These are phyloP conservation scores for Tiliacea aurago DNA, from an alignment of 2,888 invertebrate genomes.

Conservation along the genomic window DNA sequence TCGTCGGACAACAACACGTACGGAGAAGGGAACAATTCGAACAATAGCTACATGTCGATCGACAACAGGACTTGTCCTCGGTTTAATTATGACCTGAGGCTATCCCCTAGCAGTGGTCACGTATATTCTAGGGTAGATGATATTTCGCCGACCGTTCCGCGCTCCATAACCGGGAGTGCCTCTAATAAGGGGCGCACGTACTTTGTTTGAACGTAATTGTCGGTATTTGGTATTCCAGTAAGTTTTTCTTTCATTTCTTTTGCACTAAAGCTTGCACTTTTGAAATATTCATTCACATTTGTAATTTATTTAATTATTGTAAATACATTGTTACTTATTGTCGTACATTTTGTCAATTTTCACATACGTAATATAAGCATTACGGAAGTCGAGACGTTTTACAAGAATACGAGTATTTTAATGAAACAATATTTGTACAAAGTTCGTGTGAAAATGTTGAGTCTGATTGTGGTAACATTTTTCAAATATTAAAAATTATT, in stretches of 20 bases:
- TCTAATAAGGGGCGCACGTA: conserved; percentile 87
- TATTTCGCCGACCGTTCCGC: conserved; percentile 86
- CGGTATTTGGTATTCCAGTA: conserved; percentile 63
- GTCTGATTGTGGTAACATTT: conserved; percentile 84
- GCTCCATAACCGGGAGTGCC: conserved; percentile 80
- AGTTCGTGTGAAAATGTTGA: conserved; percentile 84
- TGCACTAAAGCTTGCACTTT: conserved; percentile 73
- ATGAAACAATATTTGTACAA: conserved; percentile 85
- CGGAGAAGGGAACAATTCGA: conserved; percentile 92
- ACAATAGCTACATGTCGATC: conserved; percentile 93
- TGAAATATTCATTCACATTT: conserved; percentile 64
- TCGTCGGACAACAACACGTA: conserved; percentile 91
- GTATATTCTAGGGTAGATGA: conserved; percentile 89
- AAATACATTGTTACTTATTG: conserved; percentile 75
- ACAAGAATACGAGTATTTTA: conserved; percentile 73
- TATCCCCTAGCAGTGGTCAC: conserved; percentile 89
- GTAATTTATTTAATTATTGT: conserved; percentile 71
- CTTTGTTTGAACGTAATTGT: conserved; percentile 82
- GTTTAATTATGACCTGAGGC: conserved; percentile 90
- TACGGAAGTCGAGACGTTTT: conserved; percentile 70
- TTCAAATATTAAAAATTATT: conserved; percentile 77
- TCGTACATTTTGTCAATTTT: conserved; percentile 84
- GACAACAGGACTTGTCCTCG: conserved; percentile 90
- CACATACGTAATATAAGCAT: conserved; percentile 84
- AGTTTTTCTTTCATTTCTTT: conserved; percentile 60